Conservation (phyloP, 2,113 vertebrate genomes). For the Phalacrocorax carbo region DNA sequence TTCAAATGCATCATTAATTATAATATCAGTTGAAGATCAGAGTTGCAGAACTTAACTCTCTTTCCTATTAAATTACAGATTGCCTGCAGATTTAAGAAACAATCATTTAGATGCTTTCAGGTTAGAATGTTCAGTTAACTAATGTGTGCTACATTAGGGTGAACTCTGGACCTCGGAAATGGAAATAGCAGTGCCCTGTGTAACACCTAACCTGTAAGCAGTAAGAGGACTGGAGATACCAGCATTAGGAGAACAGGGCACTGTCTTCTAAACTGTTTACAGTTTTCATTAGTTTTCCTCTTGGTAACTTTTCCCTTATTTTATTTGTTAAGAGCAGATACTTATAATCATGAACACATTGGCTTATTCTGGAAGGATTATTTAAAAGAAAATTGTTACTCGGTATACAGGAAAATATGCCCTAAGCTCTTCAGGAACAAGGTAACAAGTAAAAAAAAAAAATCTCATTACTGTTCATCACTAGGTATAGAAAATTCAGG, state of each 20-base stretch:
- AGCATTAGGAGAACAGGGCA: not conserved
- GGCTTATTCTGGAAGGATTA: not conserved
- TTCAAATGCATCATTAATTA: not conserved
- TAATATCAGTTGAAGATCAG: not conserved
- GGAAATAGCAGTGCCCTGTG: not conserved
- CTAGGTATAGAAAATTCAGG: not conserved
- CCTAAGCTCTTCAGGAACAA: not conserved
- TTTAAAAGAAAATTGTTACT: not conserved
- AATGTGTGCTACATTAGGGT: not conserved
- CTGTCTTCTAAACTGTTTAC: not conserved
- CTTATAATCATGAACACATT: rapidly evolving
- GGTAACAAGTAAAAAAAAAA: not conserved
- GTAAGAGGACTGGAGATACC: not conserved
- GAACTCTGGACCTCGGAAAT: not conserved
- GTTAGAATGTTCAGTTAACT: too few relatives aligned
- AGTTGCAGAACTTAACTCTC: not conserved
- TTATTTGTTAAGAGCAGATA: not conserved
- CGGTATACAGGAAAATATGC: not conserved
- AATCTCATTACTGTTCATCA: not conserved
- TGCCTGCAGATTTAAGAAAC: not conserved
- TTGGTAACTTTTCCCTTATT: not conserved
- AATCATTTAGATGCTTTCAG: not conserved
- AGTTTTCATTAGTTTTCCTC: not conserved
- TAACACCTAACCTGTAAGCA: not conserved
- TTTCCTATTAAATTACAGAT: not conserved